Evolutionary conservation across 2,888 invertebrate species (phyloP), one percentile per base, ranked within the genome.

Genomic region (Chironomus tentans): DNA sequence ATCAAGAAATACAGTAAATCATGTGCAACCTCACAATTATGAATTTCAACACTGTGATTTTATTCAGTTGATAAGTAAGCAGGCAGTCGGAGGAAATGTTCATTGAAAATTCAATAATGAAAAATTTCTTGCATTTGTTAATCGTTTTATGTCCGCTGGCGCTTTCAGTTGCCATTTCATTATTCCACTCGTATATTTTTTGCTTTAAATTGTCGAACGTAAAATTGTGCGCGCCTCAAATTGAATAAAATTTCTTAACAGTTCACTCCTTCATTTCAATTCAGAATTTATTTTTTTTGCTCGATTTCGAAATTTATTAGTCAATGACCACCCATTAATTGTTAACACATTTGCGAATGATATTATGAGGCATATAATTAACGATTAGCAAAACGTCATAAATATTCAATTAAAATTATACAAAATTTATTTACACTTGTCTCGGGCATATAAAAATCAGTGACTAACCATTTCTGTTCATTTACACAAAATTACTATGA

Each of bases 81-180:
- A 24, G 5, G n/a, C 13, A 38, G 28, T 15, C 15, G 18, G 2
- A n/a, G 68, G 46, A 46, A 68, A 68, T 68, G 46, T 38, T 68
- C 68, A 68, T 68, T 68, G 46, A 68, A 38, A 38, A 68, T 68
- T 68, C 46, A 68, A 68, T 46, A 68, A 56, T 56, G 56, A 38
- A 38, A 56, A 56, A 68, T 13, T 46, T 68, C 15, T 46, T 38
- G 68, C 68, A 68, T 22, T 21, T 65, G 65, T 21, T 24, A 65
- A 24, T 21, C 65, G 13, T 65, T 65, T 21, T 65, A 22, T 62
- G 22, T 65, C 65, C 24, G 2, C 24, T 65, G 65, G 65, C 65
- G 65, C 65, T 65, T 65, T 65, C 65, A 24, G 65, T 65, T 65
- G 65, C 65, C 65, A 65, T 65, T 65, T 10, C 65, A 65, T 65